Percentiles rank a stretch among this genome's conserved stretches.
These are phyloP conservation scores for Urophycis tenuis DNA, from an alignment of 2,797 vertebrate species.

Conservation along the genomic window DNA sequence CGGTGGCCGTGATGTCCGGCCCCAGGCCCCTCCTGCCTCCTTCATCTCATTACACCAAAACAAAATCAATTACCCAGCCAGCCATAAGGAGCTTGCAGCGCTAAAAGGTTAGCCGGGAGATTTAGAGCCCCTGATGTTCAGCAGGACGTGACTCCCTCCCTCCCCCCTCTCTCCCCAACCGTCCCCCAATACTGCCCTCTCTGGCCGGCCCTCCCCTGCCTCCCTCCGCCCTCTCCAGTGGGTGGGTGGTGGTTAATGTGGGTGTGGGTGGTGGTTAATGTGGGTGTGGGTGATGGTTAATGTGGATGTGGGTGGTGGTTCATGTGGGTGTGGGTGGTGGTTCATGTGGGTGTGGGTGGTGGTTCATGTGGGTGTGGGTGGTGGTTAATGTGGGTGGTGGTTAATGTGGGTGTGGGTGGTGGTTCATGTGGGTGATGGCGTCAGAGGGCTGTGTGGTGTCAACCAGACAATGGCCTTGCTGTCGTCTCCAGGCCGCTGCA, in stretches of 20 bases:
- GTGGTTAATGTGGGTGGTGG: too few relatives aligned
- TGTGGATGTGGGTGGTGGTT: too few relatives aligned
- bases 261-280: too few relatives aligned
- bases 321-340: too few relatives aligned
- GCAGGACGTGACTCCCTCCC: conserved; percentile 42
- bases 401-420: too few relatives aligned
- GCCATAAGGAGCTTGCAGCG: conserved; percentile 65
- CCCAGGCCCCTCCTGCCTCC: conserved; percentile 58
- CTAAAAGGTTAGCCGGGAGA: conserved; percentile 71
- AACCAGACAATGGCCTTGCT: conserved; percentile 41
- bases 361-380: conserved; percentile 36
- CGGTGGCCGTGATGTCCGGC: conserved; percentile 50
- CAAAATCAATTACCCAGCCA: conserved; percentile 69
- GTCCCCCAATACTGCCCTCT: too few relatives aligned
- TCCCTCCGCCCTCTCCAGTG: too few relatives aligned
- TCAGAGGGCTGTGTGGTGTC: conserved; percentile 30
- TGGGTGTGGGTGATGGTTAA: too few relatives aligned
- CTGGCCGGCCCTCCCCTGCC: too few relatives aligned
- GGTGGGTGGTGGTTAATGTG: too few relatives aligned
- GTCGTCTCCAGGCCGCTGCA: conserved; percentile 18
- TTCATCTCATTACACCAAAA: conserved; percentile 71
- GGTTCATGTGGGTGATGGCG: neutral
- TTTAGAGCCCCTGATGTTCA: conserved; percentile 67
- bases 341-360: conserved; percentile 1
- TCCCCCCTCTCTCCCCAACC: too few relatives aligned